Conservation (phyloP, 2,888 invertebrate species). For the Synergus gifuensis region DNA sequence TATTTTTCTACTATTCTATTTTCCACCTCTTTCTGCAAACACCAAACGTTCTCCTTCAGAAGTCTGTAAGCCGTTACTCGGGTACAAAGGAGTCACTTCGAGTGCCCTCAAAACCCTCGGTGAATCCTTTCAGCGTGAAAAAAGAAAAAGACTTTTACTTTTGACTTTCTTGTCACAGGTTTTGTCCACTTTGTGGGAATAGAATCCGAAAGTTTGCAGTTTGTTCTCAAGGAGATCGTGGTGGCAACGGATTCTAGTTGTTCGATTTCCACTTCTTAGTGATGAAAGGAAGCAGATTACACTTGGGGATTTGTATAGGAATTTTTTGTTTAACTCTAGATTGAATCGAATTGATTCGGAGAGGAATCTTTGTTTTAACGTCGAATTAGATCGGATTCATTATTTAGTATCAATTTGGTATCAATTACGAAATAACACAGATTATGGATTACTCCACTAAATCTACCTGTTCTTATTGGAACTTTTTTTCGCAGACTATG, state of each 20-base stretch:
- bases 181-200: conserved; percentile 7
- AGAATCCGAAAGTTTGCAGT: background rate
- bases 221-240: background rate
- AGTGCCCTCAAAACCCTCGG: background rate
- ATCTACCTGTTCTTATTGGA: no score
- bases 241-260: background rate
- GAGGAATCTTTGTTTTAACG: no score
- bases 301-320: background rate
- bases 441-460: no score
- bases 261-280: background rate
- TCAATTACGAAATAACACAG: no score
- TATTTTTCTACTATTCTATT: background rate
- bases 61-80: conserved; percentile 2
- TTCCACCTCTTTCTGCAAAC: background rate
- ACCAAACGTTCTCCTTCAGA: background rate
- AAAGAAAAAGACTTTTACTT: background rate
- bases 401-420: background rate
- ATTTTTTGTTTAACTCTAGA: no score
- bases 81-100: background rate
- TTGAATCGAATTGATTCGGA: no score
- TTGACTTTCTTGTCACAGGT: conserved; percentile 2
- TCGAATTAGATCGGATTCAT: no score
- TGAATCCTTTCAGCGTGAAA: background rate
- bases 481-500: no score
- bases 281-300: background rate